Percentiles rank a stretch among this genome's conserved stretches.
Conservation (phyloP, 2,797 vertebrate genomes). For the Bovichtus diacanthus region DNA sequence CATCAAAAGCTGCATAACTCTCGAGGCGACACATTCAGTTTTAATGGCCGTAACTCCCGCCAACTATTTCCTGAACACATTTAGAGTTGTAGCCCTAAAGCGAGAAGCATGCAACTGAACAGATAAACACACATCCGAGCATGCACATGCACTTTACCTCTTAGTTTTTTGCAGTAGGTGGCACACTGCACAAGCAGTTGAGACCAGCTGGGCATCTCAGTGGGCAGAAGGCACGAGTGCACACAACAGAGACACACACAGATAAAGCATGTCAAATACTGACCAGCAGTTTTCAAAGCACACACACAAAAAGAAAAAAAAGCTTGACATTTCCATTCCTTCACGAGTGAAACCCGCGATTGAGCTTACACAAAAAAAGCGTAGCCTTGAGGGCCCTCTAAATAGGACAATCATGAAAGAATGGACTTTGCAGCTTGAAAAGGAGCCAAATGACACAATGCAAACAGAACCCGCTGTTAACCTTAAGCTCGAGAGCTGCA, state of each 20-base stretch:
- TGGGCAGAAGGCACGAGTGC: conserved; percentile 64
- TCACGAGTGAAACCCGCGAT: conserved; percentile 26
- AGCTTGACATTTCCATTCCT: conserved; percentile 62
- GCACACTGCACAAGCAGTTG: conserved; percentile 83
- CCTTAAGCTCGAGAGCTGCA: conserved; percentile 38
- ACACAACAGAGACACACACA: conserved; percentile 68
- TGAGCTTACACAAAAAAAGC: background rate
- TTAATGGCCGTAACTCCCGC: conserved; percentile 1
- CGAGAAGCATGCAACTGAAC: conserved; percentile 61
- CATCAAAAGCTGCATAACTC: background rate
- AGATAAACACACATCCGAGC: conserved; percentile 40
- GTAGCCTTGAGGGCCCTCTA: background rate
- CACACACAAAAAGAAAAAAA: conserved; percentile 38
- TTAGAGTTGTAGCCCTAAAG: conserved; percentile 44
- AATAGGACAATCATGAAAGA: conserved; percentile 46
- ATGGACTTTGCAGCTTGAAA: conserved; percentile 61
- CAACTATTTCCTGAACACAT: conserved; percentile 40
- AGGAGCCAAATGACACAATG: conserved; percentile 53
- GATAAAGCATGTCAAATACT: conserved; percentile 76
- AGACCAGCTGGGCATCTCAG: conserved; percentile 83
- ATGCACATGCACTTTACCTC: conserved; percentile 78
- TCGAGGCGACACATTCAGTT: background rate
- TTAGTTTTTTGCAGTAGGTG: conserved; percentile 75
- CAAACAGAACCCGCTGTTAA: conserved; percentile 38
- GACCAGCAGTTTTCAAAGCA: conserved; percentile 74